phyloP scores from a whole-genome alignment of 2,888 invertebrate species.

The Yponomeuta evonymella region DNA sequence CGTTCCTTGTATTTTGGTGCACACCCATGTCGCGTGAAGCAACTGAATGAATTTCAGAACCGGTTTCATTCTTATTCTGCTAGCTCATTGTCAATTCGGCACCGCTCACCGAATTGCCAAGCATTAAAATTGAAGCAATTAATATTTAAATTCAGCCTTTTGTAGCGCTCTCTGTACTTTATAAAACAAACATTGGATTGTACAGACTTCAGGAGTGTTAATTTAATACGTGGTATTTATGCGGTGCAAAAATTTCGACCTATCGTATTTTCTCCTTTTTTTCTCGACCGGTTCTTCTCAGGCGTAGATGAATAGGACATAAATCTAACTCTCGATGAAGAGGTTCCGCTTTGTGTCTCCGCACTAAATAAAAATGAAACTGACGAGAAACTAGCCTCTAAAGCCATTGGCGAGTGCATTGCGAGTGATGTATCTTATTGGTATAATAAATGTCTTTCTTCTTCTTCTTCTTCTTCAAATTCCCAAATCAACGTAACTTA shows the following conservation, averaged over 20 bases:
- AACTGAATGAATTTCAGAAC: background rate
- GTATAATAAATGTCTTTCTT: too few relatives aligned
- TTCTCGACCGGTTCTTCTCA: background rate
- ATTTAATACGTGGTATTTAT: background rate
- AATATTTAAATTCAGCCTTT: background rate
- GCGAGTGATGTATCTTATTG: too few relatives aligned
- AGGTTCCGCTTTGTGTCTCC: too few relatives aligned
- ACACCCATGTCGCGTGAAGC: background rate
- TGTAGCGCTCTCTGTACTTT: background rate
- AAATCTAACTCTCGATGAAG: too few relatives aligned
- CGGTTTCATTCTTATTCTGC: background rate
- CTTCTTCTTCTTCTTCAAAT: too few relatives aligned
- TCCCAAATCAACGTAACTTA: too few relatives aligned
- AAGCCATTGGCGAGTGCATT: too few relatives aligned
- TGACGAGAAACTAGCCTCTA: too few relatives aligned
- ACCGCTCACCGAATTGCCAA: conserved; percentile 9
- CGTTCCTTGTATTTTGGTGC: background rate
- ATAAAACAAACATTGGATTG: background rate
- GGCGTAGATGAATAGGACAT: too few relatives aligned
- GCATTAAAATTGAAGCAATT: conserved; percentile 1
- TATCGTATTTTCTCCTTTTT: background rate
- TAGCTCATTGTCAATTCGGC: conserved; percentile 25
- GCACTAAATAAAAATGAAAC: too few relatives aligned
- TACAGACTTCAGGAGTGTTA: background rate
- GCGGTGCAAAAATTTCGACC: background rate